Percentiles rank a stretch among this genome's conserved stretches.
phyloP scores from a whole-genome alignment of 2,888 invertebrate genomes.

The Yponomeuta plumbellus region DNA sequence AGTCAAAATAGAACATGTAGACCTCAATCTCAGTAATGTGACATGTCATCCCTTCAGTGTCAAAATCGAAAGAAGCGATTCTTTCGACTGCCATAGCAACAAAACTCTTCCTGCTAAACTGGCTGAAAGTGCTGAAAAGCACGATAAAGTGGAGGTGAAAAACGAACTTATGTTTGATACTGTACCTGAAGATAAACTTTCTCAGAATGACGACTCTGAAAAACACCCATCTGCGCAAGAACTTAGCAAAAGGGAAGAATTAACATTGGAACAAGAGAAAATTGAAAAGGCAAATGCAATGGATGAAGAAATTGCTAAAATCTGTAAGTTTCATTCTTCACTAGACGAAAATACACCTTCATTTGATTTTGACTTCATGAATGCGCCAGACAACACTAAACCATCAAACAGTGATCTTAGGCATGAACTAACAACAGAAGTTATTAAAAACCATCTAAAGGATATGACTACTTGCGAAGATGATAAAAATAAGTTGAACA shows the following conservation, averaged over 20 bases:
- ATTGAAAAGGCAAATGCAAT: slow-evolving; percentile 41
- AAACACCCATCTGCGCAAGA: background rate
- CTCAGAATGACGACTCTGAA: background rate
- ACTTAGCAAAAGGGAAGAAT: slow-evolving; percentile 26
- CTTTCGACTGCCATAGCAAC: slow-evolving; percentile 9
- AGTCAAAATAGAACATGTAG: slow-evolving; percentile 36
- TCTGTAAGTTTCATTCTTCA: slow-evolving; percentile 14
- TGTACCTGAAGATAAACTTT: background rate
- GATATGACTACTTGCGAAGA: slow-evolving; percentile 22
- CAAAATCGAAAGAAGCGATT: slow-evolving; percentile 6
- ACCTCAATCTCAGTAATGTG: background rate
- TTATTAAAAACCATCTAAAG: slow-evolving; percentile 6
- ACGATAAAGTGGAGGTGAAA: background rate
- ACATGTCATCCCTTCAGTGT: background rate
- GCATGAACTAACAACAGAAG: background rate
- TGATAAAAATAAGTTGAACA: slow-evolving; percentile 17
- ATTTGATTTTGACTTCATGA: background rate
- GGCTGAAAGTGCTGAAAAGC: background rate
- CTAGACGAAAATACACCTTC: slow-evolving; percentile 26
- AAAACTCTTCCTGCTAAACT: slow-evolving; percentile 3
- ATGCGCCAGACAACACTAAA: background rate
- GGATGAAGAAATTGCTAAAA: slow-evolving; percentile 35
- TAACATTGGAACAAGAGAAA: slow-evolving; percentile 32
- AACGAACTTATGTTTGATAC: background rate
- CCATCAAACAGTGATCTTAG: background rate